Conservation (phyloP, 2,888 invertebrate genomes). For the Atethmia centrago region DNA sequence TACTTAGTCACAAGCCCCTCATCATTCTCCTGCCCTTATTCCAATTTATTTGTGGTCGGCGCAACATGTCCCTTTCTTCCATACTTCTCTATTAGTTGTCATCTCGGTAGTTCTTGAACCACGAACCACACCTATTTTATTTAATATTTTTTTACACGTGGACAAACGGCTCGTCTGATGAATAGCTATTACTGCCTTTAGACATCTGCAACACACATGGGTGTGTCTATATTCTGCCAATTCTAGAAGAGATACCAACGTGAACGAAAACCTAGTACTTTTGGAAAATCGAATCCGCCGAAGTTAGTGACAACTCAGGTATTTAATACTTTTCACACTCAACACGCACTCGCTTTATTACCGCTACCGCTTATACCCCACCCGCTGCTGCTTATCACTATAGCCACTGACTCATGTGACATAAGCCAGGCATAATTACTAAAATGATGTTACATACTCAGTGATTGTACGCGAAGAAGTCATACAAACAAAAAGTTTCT, state of each 20-base stretch:
- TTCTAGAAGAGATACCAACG: neutral
- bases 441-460: slow-evolving; percentile 35
- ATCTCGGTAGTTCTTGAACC: no score
- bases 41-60: no score
- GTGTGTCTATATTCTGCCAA: neutral
- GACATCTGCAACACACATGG: neutral
- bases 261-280: neutral
- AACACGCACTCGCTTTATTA: neutral
- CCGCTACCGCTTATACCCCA: neutral
- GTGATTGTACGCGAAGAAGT: slow-evolving; percentile 21
- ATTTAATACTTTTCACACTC: neutral
- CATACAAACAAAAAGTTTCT: neutral
- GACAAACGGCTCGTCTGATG: neutral
- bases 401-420: slow-evolving; percentile 18
- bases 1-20: no score
- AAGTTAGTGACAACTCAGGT: neutral
- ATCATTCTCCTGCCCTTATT: no score
- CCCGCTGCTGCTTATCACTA: slow-evolving; percentile 28
- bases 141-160: no score
- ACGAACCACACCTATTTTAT: no score
- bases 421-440: slow-evolving; percentile 55
- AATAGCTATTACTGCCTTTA: neutral
- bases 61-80: no score
- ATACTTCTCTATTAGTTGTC: no score
- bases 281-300: neutral